Base-by-base conservation (phyloP, 2,888 invertebrate species). In the Stegophylla sp. region DNA sequence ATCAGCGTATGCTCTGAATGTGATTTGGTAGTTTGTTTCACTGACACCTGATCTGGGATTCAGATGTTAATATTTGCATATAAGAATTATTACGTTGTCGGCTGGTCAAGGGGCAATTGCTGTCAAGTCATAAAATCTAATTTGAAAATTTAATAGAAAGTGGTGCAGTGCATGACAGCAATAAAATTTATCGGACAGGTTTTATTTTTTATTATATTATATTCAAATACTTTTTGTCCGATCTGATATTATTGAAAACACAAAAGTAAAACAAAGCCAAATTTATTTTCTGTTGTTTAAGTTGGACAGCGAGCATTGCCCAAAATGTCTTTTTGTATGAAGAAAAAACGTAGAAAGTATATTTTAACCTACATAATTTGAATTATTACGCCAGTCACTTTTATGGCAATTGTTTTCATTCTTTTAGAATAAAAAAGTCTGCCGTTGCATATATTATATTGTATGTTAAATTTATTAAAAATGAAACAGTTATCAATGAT, bases 91-190 rank as follows among this genome's bases (percentile, higher is more conserved):
- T 10, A 23, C 51, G 34, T 51, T 23, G 41, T 51, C 51, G 34
- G 48, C 17, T 28, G 74, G 74, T 75, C 63, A 74, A 34, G 63
- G 63, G 74, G 28, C 63, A 48, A 63, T 74, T 15, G 63, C 45
- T 48, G 51, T 28, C 63, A 20, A 51, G 45, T 64, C 41, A 34
- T 75, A 75, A 75, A 74, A 63, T 51, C 74, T 34, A 41, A 74
- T 74, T 74, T 63, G 17, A 75, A 64, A 64, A 75, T 51, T 51
- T 34, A 10, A 12, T 75, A 75, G 74, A 75, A 75, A 75, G 74
- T 75, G 20, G 74, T 74, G 45, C 61, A 28, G 15, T 3, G 34
- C 51, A 75, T 34, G 51, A 75, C 20, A 34, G 34, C 63, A 34
- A 63, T 75, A 75, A 48, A 64, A 51, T 51, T 48, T 23, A 51